phyloP scores from a whole-genome alignment of 2,797 vertebrate species.

The Coracias cyanogaster region DNA sequence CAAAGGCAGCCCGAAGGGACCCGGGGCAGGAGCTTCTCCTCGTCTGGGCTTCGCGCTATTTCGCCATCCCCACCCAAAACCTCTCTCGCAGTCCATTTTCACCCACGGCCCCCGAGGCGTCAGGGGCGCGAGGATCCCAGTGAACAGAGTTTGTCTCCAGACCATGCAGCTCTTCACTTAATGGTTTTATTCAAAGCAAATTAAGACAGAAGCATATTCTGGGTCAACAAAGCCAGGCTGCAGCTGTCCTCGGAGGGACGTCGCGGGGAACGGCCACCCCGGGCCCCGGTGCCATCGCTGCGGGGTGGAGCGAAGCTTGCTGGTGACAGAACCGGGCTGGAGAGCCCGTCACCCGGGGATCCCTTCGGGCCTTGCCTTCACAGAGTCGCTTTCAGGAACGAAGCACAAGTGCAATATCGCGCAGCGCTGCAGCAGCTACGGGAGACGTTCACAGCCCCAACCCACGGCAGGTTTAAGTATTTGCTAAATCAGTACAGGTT shows the following conservation, averaged over 20 bases:
- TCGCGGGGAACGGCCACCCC: background rate
- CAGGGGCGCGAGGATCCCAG: background rate
- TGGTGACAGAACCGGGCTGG: background rate
- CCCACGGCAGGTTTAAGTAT: background rate
- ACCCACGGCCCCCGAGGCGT: fast-evolving
- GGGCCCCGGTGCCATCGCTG: background rate
- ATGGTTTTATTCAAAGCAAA: constrained; percentile 43
- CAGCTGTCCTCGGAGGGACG: background rate
- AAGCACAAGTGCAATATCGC: background rate
- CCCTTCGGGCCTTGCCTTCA: background rate
- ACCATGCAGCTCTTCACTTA: background rate
- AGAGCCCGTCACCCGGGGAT: background rate
- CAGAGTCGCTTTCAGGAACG: background rate
- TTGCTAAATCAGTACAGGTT: background rate
- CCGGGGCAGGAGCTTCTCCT: background rate
- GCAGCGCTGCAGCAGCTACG: background rate
- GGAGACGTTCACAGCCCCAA: constrained; percentile 1
- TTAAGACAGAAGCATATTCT: background rate
- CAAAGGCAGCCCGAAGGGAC: background rate
- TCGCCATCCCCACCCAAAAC: background rate
- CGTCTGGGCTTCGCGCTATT: background rate
- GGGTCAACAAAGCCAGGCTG: background rate
- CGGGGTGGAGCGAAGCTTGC: background rate
- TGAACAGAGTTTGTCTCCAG: background rate
- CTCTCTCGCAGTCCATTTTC: background rate